A percentile compares a stretch with the other conserved stretches of the same genome.
phyloP scores from a whole-genome alignment of 1,140 invertebrate species.

The Eriosoma lanigerum region DNA sequence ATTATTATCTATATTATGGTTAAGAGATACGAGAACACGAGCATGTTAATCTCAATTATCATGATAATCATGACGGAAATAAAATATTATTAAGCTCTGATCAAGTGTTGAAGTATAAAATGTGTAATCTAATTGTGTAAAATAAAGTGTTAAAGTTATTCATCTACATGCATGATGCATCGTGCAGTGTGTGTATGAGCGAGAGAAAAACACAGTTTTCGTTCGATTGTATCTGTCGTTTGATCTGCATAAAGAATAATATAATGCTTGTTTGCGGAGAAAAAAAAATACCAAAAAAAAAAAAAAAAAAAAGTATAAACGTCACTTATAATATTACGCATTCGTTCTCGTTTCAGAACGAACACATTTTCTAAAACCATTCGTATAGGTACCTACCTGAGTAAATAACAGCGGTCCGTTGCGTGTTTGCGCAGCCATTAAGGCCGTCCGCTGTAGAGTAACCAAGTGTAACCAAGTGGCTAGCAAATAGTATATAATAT shows the following conservation, averaged over 20 bases:
- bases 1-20: too few relatives aligned
- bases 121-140: too few relatives aligned
- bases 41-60: too few relatives aligned
- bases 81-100: too few relatives aligned
- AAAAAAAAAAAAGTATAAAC: background rate
- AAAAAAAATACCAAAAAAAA: slow-evolving; percentile 1
- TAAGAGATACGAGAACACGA: too few relatives aligned
- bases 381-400: background rate
- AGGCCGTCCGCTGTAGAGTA: slow-evolving; percentile 21
- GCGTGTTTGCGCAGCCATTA: slow-evolving; percentile 50
- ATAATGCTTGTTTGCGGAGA: background rate
- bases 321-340: background rate
- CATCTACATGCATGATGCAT: background rate
- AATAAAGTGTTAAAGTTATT: background rate
- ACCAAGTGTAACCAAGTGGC: slow-evolving; percentile 52
- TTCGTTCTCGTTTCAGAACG: background rate
- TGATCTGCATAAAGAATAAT: background rate
- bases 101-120: too few relatives aligned
- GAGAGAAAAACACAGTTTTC: too few relatives aligned
- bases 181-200: too few relatives aligned
- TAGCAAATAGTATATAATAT: slow-evolving; percentile 27
- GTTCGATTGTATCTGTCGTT: background rate
- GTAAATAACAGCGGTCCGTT: slow-evolving; percentile 2
- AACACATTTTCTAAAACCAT: slow-evolving; percentile 8
- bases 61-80: too few relatives aligned